phyloP scores from a whole-genome alignment of 2,888 invertebrate genomes.

The Aphelenchoides bicaudatus region DNA sequence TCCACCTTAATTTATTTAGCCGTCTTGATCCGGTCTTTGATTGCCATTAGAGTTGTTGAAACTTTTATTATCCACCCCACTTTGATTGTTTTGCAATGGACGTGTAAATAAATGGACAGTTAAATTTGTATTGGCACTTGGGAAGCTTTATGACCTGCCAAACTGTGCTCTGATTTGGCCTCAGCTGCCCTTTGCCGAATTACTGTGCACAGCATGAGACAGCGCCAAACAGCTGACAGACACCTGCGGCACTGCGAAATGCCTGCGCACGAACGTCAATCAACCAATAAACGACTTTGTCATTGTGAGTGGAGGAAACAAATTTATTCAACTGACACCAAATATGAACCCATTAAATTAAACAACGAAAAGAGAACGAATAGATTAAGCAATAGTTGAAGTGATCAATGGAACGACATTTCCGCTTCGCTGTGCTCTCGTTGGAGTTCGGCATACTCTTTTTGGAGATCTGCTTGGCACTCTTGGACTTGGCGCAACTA shows the following conservation, averaged over 20 bases:
- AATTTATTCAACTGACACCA: too few relatives aligned
- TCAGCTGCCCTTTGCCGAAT: neutral
- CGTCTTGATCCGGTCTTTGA: too few relatives aligned
- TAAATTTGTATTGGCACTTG: neutral
- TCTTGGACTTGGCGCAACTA: constrained; percentile 30
- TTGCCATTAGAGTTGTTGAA: neutral
- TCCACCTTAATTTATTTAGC: too few relatives aligned
- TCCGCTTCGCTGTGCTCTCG: constrained; percentile 45
- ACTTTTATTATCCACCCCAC: neutral
- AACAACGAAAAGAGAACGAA: neutral
- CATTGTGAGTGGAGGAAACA: too few relatives aligned
- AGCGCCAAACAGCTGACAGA: constrained; percentile 1
- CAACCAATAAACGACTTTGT: too few relatives aligned
- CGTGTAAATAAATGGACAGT: neutral
- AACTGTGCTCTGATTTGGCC: too few relatives aligned
- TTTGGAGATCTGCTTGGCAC: constrained; percentile 80
- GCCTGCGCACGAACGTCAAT: constrained; percentile 13
- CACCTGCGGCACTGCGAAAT: constrained; percentile 21
- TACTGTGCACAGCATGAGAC: constrained; percentile 13
- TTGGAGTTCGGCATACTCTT: constrained; percentile 73
- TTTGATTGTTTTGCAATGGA: neutral
- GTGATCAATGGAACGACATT: too few relatives aligned
- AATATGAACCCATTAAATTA: too few relatives aligned
- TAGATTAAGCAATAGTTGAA: neutral
- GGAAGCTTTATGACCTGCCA: neutral